A percentile compares a stretch with the other conserved stretches of the same genome.
Conservation (phyloP, 2,888 invertebrate genomes). For the Tetragonula carbonaria region DNA sequence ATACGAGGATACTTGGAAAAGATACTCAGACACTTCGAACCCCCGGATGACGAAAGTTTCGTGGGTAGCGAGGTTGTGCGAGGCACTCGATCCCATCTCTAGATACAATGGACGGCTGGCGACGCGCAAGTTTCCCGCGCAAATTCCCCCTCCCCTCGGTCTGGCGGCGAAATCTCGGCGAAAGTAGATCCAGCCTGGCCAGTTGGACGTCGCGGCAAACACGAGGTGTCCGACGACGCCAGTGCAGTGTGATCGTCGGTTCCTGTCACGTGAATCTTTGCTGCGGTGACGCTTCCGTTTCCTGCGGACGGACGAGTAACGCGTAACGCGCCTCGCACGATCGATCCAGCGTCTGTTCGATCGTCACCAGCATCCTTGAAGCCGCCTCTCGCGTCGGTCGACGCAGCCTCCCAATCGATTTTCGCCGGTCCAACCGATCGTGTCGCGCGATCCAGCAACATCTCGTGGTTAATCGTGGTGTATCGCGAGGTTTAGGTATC, state of each 20-base stretch:
- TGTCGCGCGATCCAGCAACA: too few relatives aligned
- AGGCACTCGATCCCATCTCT: too few relatives aligned
- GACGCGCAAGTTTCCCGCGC: constrained; percentile 72
- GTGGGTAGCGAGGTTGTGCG: too few relatives aligned
- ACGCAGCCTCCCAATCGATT: too few relatives aligned
- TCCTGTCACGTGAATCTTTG: constrained; percentile 19
- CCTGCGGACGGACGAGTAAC: background rate
- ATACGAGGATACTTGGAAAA: too few relatives aligned
- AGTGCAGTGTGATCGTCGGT: constrained; percentile 6
- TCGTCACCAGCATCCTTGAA: background rate
- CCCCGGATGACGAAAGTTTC: too few relatives aligned
- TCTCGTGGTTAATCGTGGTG: too few relatives aligned
- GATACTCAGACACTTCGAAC: too few relatives aligned
- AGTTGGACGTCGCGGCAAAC: constrained; percentile 81
- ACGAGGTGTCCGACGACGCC: constrained; percentile 72
- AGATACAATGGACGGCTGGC: constrained; percentile 7
- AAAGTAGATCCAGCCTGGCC: constrained; percentile 81
- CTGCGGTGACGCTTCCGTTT: constrained; percentile 1
- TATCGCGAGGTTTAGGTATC: too few relatives aligned
- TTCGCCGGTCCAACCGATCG: too few relatives aligned
- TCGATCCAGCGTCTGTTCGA: background rate
- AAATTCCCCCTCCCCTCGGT: constrained; percentile 56
- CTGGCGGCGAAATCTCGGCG: constrained; percentile 75
- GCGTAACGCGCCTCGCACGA: background rate
- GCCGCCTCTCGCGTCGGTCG: too few relatives aligned